Percentiles rank a stretch among this genome's conserved stretches.
Evolutionary conservation across 2,888 invertebrate genomes (phyloP).

Genomic region (Nemurella pictetii): DNA sequence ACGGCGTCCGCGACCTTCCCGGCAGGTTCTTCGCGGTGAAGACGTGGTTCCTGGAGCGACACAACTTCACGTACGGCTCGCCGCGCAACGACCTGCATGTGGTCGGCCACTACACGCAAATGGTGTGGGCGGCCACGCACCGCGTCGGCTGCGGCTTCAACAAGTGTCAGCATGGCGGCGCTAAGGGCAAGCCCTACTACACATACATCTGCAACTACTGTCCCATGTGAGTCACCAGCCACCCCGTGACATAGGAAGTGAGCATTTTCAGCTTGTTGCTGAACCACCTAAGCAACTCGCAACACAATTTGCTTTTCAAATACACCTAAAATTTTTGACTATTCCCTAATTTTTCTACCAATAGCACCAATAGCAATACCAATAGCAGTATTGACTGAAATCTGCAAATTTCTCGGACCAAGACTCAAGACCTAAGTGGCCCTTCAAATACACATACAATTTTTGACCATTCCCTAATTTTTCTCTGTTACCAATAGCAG

Average conservation of each 20-base stretch:
- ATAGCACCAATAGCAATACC: too few relatives aligned
- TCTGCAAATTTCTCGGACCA: too few relatives aligned
- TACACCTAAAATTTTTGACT: too few relatives aligned
- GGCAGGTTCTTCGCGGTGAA: slow-evolving; percentile 76
- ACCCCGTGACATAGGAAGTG: background rate
- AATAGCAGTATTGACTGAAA: too few relatives aligned
- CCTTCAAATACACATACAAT: too few relatives aligned
- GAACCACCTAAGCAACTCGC: too few relatives aligned
- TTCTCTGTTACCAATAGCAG: too few relatives aligned
- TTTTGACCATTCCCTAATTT: too few relatives aligned
- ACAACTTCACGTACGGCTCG: slow-evolving; percentile 72
- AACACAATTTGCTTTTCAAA: too few relatives aligned
- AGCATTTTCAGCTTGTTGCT: too few relatives aligned
- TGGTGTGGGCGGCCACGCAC: slow-evolving; percentile 80
- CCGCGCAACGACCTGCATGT: slow-evolving; percentile 61
- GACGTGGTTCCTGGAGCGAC: slow-evolving; percentile 76
- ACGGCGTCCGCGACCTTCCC: background rate
- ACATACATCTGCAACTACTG: slow-evolving; percentile 86
- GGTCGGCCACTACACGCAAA: slow-evolving; percentile 80
- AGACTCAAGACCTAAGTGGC: too few relatives aligned
- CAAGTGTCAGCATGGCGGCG: slow-evolving; percentile 63
- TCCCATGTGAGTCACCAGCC: slow-evolving; percentile 54
- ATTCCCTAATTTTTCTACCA: too few relatives aligned
- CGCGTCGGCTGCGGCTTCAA: slow-evolving; percentile 77
- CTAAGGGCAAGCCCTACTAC: slow-evolving; percentile 66